A percentile compares a stretch with the other conserved stretches of the same genome.
These are phyloP conservation scores for Phasia obesa DNA, from an alignment of 2,888 invertebrate species.

Conservation along the genomic window DNA sequence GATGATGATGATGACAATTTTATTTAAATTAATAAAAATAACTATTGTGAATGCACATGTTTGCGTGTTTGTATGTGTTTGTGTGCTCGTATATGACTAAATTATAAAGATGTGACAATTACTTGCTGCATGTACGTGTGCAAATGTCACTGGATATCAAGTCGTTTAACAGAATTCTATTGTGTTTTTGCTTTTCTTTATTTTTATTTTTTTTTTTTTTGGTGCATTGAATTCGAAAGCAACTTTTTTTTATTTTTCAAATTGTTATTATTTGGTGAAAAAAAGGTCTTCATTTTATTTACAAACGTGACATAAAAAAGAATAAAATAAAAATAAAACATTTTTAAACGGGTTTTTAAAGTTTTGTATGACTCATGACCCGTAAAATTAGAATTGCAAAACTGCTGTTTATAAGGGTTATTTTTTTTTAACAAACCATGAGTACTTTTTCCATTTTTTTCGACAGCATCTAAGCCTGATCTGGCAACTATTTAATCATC, in stretches of 20 bases:
- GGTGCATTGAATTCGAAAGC: background rate
- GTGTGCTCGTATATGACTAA: background rate
- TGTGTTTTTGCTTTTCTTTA: background rate
- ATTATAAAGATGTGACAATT: conserved; percentile 35
- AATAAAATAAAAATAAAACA: background rate
- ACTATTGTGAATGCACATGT: background rate
- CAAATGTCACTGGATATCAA: background rate
- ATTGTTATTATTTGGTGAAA: conserved; percentile 10
- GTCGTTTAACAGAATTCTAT: background rate
- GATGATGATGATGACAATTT: no score
- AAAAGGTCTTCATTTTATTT: conserved; percentile 3
- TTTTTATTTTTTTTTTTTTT: background rate
- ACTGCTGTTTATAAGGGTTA: background rate
- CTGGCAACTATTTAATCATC: no score
- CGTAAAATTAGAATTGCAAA: background rate
- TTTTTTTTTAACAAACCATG: no score
- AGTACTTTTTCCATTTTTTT: no score
- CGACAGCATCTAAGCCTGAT: no score
- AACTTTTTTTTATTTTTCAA: background rate
- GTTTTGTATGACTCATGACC: background rate
- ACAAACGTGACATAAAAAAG: conserved; percentile 2
- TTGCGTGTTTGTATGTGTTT: background rate
- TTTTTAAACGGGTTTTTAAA: conserved; percentile 18
- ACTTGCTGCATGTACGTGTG: conserved; percentile 4
- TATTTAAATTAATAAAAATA: background rate